A percentile compares a stretch with the other conserved stretches of the same genome.
Conservation (phyloP, 2,888 invertebrate genomes). For the Camptogramma bilineatum region DNA sequence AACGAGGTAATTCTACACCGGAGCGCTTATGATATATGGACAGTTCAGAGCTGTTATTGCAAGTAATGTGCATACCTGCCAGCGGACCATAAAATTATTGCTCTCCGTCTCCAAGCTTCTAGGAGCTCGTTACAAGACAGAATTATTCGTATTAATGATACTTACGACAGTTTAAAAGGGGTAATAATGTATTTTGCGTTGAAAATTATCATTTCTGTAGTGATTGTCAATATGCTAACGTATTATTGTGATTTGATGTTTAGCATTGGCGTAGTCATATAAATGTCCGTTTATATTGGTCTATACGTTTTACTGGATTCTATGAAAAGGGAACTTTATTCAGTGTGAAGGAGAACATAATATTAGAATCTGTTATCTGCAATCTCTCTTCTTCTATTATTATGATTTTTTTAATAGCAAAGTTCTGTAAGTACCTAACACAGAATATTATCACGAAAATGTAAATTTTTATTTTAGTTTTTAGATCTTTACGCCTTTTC, state of each 20-base stretch:
- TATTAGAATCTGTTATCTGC: too few species aligned
- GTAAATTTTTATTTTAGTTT: too few species aligned
- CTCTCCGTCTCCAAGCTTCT: constrained; percentile 20
- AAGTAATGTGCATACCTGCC: constrained; percentile 52
- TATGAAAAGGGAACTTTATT: too few species aligned
- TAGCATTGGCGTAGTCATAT: too few species aligned
- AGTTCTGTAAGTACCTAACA: too few species aligned
- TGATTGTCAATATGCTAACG: constrained; percentile 1
- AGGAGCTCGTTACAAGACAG: constrained; percentile 29
- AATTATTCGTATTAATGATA: constrained; percentile 32
- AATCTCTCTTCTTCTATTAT: too few species aligned
- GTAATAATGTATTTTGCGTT: constrained; percentile 20
- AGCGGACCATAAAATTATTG: constrained; percentile 29
- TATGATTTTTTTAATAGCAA: too few species aligned
- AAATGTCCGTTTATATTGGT: too few species aligned
- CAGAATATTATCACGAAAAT: too few species aligned
- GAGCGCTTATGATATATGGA: constrained; percentile 53
- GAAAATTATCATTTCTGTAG: constrained; percentile 12
- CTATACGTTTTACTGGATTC: too few species aligned
- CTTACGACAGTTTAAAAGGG: constrained; percentile 28
- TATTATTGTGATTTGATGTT: not conserved
- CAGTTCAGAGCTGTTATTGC: constrained; percentile 54
- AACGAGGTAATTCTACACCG: constrained; percentile 56
- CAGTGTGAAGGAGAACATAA: too few species aligned
- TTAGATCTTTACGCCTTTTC: too few species aligned